Evolutionary conservation across 2,113 vertebrate species (phyloP).

Genomic region (Pimephales promelas): DNA sequence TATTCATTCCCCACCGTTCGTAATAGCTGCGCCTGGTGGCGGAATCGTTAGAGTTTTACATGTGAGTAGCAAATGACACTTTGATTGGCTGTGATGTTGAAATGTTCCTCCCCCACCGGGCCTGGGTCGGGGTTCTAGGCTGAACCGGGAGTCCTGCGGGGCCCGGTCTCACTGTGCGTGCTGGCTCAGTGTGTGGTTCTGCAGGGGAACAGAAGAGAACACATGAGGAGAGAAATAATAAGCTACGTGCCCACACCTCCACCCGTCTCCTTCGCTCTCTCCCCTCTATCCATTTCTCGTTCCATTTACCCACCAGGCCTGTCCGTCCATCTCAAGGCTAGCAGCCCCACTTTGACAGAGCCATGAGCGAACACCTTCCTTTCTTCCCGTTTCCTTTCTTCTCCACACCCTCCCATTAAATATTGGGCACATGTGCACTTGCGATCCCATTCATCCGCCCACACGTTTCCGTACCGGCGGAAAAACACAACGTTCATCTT

Average conservation of each 20-base stretch:
- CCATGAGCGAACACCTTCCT: slow-evolving; percentile 29
- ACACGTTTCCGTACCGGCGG: slow-evolving; percentile 2
- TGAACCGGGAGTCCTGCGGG: slow-evolving; percentile 94
- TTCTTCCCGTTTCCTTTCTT: slow-evolving; percentile 18
- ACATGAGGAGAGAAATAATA: slow-evolving; percentile 97
- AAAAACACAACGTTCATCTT: slow-evolving; percentile 51
- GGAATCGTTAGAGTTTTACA: slow-evolving; percentile 99
- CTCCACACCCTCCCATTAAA: slow-evolving; percentile 38
- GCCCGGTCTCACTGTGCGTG: slow-evolving; percentile 97
- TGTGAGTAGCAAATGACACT: slow-evolving; percentile 99
- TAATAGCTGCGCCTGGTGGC: slow-evolving; percentile 99
- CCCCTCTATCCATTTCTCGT: slow-evolving; percentile 59
- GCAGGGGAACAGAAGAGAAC: slow-evolving; percentile 88
- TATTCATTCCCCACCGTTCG: slow-evolving; percentile 99
- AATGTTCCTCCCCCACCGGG: slow-evolving; percentile 96
- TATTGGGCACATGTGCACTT: slow-evolving; percentile 35
- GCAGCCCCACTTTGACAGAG: slow-evolving; percentile 52
- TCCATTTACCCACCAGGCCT: slow-evolving; percentile 50
- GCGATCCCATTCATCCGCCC: slow-evolving; percentile 19
- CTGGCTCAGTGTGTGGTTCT: slow-evolving; percentile 99
- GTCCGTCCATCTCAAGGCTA: slow-evolving; percentile 55
- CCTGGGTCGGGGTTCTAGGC: slow-evolving; percentile 95
- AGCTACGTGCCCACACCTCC: slow-evolving; percentile 85
- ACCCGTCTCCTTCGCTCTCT: slow-evolving; percentile 70
- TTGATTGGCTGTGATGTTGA: slow-evolving; percentile 99